A percentile compares a stretch with the other conserved stretches of the same genome.
phyloP scores from a whole-genome alignment of 1,140 invertebrate species.

The Tenebrio molitor region DNA sequence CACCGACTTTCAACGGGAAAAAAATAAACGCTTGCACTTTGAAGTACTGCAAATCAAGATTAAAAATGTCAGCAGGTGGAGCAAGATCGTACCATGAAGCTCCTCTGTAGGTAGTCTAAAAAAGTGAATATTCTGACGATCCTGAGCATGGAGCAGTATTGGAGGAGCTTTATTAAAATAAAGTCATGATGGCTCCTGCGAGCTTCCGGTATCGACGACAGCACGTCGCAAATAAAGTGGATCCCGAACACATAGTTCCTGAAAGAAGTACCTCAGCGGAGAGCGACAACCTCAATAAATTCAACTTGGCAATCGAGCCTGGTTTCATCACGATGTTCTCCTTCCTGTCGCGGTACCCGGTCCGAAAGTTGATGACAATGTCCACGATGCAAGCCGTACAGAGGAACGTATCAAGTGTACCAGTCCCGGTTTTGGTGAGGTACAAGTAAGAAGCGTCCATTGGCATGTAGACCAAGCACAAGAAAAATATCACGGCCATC shows the following conservation, averaged over 20 bases:
- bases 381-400: background rate
- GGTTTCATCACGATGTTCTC: conserved; percentile 17
- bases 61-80: too few species aligned
- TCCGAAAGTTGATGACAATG: conserved; percentile 21
- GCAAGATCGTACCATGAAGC: too few species aligned
- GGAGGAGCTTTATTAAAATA: too few species aligned
- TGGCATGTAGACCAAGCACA: conserved; percentile 11
- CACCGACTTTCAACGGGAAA: too few species aligned
- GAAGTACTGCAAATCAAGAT: too few species aligned
- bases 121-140: background rate
- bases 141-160: too few species aligned
- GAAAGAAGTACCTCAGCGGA: too few species aligned
- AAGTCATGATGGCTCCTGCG: too few species aligned
- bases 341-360: background rate
- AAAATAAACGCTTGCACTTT: too few species aligned
- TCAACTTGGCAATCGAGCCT: conserved; percentile 1
- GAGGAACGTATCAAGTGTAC: too few species aligned
- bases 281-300: too few species aligned
- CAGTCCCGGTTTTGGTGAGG: too few species aligned
- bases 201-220: background rate
- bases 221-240: background rate
- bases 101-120: background rate
- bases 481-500: conserved; percentile 46
- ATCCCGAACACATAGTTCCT: background rate
- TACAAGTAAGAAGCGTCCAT: background rate